phyloP scores from a whole-genome alignment of 2,113 vertebrate species.

The Syngnathus scovelli region DNA sequence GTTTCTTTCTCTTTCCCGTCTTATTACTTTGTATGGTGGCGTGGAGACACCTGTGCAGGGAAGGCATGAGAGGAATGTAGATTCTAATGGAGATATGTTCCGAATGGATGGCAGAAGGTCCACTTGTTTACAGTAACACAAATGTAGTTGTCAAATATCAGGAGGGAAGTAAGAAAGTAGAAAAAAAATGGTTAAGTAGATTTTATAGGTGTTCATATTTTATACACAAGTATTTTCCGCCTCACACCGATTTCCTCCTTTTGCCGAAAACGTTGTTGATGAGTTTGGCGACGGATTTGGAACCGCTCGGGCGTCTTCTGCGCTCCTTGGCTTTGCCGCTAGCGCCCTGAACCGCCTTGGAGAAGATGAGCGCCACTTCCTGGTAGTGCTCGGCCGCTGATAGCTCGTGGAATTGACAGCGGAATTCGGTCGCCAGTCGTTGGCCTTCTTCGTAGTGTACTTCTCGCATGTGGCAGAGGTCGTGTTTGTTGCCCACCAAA shows the following conservation, averaged over 20 bases:
- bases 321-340: constrained; percentile 74
- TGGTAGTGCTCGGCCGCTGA: constrained; percentile 83
- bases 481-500: constrained; percentile 87
- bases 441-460: constrained; percentile 80
- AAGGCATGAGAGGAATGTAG: constrained; percentile 6
- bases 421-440: constrained; percentile 71
- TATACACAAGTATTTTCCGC: neutral
- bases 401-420: constrained; percentile 82
- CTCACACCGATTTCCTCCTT: constrained; percentile 82
- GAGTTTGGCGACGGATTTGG: constrained; percentile 82
- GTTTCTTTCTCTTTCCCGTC: neutral
- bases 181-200: neutral
- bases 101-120: neutral
- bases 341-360: constrained; percentile 69
- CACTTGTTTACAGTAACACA: neutral
- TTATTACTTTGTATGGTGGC: neutral
- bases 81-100: neutral
- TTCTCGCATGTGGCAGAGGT: constrained; percentile 81
- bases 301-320: constrained; percentile 77
- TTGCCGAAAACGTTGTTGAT: constrained; percentile 88
- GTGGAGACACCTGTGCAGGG: neutral
- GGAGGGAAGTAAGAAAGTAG: no score
- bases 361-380: constrained; percentile 81
- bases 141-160: neutral
- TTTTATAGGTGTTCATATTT: no score